Evolutionary conservation across 2,113 vertebrate species (phyloP).

Genomic region (Anser cygnoides): DNA sequence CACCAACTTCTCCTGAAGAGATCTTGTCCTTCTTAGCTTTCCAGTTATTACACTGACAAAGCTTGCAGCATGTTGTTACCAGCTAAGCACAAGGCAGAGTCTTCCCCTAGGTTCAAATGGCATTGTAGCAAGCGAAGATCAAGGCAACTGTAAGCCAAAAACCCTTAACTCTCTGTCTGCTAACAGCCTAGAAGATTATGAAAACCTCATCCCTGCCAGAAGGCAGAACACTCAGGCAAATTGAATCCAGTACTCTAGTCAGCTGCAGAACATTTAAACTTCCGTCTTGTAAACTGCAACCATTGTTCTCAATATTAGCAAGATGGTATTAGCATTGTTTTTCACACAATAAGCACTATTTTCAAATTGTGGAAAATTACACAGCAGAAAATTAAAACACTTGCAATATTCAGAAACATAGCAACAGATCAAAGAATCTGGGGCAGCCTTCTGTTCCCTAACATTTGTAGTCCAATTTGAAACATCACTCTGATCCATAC

Average conservation of each 20-base stretch:
- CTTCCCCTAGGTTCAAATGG: background rate
- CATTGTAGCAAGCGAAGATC: background rate
- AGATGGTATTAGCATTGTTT: background rate
- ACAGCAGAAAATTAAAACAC: background rate
- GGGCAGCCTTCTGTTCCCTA: background rate
- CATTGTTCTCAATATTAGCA: background rate
- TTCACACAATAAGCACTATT: background rate
- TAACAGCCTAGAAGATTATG: background rate
- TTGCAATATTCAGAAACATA: background rate
- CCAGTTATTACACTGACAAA: background rate
- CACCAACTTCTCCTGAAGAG: background rate
- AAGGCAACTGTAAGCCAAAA: background rate
- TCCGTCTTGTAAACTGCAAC: background rate
- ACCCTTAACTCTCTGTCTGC: background rate
- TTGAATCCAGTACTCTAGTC: background rate
- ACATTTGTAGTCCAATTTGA: background rate
- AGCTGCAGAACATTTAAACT: background rate
- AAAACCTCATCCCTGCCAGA: background rate
- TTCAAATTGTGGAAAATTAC: background rate
- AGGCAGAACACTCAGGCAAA: background rate
- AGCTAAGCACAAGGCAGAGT: background rate
- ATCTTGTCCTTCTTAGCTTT: background rate
- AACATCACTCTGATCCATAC: rapidly evolving
- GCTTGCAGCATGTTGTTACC: background rate
- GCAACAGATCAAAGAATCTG: background rate